Evolutionary conservation across 2,797 vertebrate species (phyloP).

Genomic region (Botia almorhae): DNA sequence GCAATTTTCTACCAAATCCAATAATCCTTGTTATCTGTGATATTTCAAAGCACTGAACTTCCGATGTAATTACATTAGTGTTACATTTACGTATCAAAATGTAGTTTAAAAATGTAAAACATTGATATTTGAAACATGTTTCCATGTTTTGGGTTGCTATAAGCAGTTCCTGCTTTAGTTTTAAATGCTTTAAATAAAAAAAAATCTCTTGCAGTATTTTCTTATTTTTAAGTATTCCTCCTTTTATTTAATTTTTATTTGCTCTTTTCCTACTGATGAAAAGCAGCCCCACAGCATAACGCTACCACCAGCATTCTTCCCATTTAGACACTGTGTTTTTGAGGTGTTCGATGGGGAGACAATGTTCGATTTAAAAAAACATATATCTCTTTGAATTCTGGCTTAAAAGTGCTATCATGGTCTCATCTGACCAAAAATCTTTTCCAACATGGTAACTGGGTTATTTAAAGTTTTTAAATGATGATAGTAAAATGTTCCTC

Average conservation of each 20-base stretch:
- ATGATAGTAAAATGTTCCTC: background rate
- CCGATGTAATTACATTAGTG: background rate
- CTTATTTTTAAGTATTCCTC: background rate
- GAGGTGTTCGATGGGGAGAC: background rate
- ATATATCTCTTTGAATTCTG: constrained; percentile 3
- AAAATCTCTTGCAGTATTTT: background rate
- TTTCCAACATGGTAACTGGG: background rate
- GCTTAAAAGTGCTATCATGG: background rate
- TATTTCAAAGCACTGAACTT: background rate
- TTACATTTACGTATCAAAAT: background rate
- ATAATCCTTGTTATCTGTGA: background rate
- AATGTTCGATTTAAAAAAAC: background rate
- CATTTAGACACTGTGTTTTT: constrained; percentile 7
- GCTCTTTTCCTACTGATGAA: background rate
- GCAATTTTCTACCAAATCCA: background rate
- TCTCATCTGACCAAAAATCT: background rate
- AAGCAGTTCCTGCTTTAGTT: background rate
- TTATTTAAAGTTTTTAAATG: background rate
- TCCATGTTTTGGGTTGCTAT: background rate
- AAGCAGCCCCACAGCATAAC: constrained; percentile 1
- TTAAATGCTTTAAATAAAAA: background rate
- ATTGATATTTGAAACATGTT: background rate
- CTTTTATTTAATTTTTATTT: background rate
- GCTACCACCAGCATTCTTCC: constrained; percentile 6
- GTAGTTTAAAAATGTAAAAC: background rate